Evolutionary conservation across 35 echinoderm and acorn worm species (phyloP), one percentile per base, ranked within the genome.

Genomic region (Strongylocentrotus purpuratus): DNA sequence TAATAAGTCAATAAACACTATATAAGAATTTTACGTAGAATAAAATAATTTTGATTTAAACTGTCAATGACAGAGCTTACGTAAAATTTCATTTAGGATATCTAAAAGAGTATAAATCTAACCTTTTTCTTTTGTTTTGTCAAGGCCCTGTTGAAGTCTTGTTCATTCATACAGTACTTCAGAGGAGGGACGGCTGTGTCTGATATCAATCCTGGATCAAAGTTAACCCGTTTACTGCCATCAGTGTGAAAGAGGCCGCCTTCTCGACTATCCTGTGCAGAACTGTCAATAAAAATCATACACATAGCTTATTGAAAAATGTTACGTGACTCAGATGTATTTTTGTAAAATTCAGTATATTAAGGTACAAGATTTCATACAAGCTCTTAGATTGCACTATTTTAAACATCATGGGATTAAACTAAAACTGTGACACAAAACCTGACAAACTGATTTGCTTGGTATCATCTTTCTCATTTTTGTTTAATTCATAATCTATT

Each of bases 61-160:
- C 50, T 55, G 11, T 55, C 50, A 55, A 55, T 55, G 50, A 55
- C 11, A 55, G 5, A 50, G 48, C 1, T 10, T 10, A 50, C 8
- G 10, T 14, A 55, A 10, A 14, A 55, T 55, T 55, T 55, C 10
- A 55, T 55, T 55, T 15, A 55, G 50, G 10, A 93, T 33, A 32
- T 28, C 17, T 33, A 20, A 22, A 46, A 45, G 88, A 85, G 4
- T 17, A 7, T 31, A 7, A 91, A 46, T 41, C 92, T 94, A 52
- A 99, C 98, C 96, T 93, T 99, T 95, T 97, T 99, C 95, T 99
- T 99, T 32, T 95, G 95, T 45, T 96, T 97, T 18, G 96, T 95
- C 31, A 97, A 45, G 9, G 92, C 90, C 55, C 94, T 96, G 60
- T 99, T 96, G 46, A 99, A 99, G 28, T 96, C 94, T 48, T 95